These are phyloP conservation scores for Terrapene triunguis DNA, from an alignment of 2,113 vertebrate species.

Conservation along the genomic window DNA sequence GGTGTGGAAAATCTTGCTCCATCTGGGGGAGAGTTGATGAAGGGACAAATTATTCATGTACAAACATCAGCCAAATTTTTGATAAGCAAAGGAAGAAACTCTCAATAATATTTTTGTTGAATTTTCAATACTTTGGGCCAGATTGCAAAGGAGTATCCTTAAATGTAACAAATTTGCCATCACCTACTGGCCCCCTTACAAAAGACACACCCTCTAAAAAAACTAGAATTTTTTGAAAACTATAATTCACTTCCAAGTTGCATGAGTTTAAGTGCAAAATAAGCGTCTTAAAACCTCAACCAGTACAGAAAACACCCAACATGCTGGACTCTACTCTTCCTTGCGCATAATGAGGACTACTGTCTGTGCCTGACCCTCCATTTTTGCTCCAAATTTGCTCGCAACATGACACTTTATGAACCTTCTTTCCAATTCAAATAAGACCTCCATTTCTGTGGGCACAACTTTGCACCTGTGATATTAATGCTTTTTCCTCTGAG, in stretches of 20 bases:
- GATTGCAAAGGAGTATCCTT: neutral
- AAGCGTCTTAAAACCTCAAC: neutral
- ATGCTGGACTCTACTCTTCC: rapidly evolving
- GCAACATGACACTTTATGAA: neutral
- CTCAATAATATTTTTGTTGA: neutral
- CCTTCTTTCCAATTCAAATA: neutral
- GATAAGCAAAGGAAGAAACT: neutral
- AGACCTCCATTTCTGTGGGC: neutral
- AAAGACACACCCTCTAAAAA: neutral
- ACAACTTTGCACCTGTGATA: neutral
- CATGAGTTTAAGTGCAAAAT: neutral
- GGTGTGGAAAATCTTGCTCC: neutral
- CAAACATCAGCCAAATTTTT: neutral
- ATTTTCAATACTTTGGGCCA: rapidly evolving
- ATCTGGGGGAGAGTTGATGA: neutral
- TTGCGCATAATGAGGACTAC: neutral
- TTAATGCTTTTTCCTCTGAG: neutral
- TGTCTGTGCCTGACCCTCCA: neutral
- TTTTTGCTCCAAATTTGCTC: rapidly evolving
- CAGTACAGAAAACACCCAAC: neutral
- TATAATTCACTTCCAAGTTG: neutral
- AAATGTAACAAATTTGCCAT: neutral
- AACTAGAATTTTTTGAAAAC: neutral
- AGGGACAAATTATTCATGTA: neutral
- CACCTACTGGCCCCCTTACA: rapidly evolving